Evolutionary conservation across 2,797 vertebrate genomes (phyloP).

Genomic region (Hoplostethus mediterraneus): DNA sequence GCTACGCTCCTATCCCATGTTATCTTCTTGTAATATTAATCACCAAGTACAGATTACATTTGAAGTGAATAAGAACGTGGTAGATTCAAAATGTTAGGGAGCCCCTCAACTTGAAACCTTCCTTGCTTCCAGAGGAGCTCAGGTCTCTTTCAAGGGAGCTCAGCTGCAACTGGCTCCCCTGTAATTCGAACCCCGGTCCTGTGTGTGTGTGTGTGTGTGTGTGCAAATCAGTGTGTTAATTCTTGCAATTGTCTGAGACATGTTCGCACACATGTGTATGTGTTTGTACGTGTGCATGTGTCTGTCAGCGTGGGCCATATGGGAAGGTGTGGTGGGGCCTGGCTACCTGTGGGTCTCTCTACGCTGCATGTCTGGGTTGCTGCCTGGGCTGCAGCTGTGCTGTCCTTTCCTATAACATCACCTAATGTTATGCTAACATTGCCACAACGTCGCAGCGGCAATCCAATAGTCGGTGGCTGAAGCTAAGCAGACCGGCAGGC

Average conservation of each 20-base stretch:
- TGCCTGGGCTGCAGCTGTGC: slow-evolving; percentile 27
- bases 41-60: too few relatives aligned
- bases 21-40: too few relatives aligned
- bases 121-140: too few relatives aligned
- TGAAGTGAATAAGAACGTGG: too few relatives aligned
- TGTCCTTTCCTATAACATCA: slow-evolving; percentile 16
- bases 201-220: too few relatives aligned
- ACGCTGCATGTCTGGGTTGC: not conserved
- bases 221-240: not conserved
- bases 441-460: slow-evolving; percentile 36
- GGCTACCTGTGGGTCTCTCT: not conserved
- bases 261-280: not conserved
- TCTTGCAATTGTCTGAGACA: not conserved
- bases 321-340: slow-evolving; percentile 4
- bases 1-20: too few relatives aligned
- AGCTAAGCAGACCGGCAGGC: slow-evolving; percentile 64
- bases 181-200: too few relatives aligned
- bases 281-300: not conserved
- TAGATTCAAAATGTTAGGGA: too few relatives aligned
- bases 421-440: slow-evolving; percentile 44
- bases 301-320: slow-evolving; percentile 6
- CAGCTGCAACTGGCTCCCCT: too few relatives aligned
- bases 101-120: too few relatives aligned
- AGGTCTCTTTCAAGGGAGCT: too few relatives aligned
- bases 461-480: slow-evolving; percentile 51